These are phyloP conservation scores for Mobula hypostoma DNA, from an alignment of 2,113 vertebrate species.

Conservation along the genomic window DNA sequence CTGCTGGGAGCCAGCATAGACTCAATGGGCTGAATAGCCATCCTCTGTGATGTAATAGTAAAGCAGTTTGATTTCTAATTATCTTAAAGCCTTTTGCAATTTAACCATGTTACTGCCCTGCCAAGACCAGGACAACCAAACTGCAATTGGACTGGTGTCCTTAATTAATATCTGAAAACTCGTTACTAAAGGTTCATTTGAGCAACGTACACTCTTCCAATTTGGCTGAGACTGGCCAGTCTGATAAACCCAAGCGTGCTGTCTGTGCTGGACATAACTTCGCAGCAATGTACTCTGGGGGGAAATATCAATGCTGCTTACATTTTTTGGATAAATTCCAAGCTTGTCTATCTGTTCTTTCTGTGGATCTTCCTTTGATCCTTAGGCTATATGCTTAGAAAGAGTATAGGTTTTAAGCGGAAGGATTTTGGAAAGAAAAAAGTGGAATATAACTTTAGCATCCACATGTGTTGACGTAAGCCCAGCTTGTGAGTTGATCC, in stretches of 20 bases:
- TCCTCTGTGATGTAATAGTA: too few relatives aligned
- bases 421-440: too few relatives aligned
- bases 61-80: too few relatives aligned
- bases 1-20: too few relatives aligned
- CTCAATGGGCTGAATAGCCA: too few relatives aligned
- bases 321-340: background rate
- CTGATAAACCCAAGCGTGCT: background rate
- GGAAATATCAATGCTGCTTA: background rate
- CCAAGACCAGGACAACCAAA: background rate
- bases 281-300: background rate
- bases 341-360: background rate
- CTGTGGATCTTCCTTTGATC: background rate
- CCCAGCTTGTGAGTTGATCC: background rate
- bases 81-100: too few relatives aligned
- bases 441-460: background rate
- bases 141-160: background rate
- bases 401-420: background rate
- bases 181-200: background rate
- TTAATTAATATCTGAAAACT: background rate
- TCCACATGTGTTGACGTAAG: background rate
- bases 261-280: background rate
- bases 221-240: background rate
- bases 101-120: too few relatives aligned
- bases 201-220: background rate
- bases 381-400: background rate